Base-by-base conservation (phyloP, 2,797 vertebrate species). In the Darevskia nairensis region DNA sequence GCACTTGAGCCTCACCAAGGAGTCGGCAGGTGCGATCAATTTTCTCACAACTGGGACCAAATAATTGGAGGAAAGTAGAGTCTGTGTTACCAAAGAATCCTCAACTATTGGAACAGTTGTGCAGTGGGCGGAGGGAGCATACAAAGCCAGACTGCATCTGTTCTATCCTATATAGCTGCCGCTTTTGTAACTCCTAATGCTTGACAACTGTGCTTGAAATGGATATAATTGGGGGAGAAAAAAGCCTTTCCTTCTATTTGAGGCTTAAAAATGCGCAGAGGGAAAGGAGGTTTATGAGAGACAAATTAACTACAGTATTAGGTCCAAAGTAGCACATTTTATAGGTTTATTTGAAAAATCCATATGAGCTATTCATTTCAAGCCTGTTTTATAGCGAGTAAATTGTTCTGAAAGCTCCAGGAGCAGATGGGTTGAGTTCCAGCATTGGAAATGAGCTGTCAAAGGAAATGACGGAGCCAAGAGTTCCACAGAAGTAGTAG, bases 281-380 rank as follows among this genome's bases (percentile, higher is more conserved):
- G 75, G 32, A 71, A 84, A 59, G 64, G 32, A 81, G 39, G n/a
- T 88, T 78, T 88, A 78, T 35, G 55, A 75, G 86, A 76, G 80
- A 82, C 71, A 75, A 87, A 84, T 88, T 78, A 88, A 32, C 61
- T 78, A 55, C 69, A 84, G 27, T 41, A 59, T 84, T 84, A 32
- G 44, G 46, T 29, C 74, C 64, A 71, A 82, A 84, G 75, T 59
- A 77, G 64, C 64, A 78, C 17, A 39, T 78, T 84, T 75, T 87
- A 87, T 82, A 76, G 86, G 21, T 82, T 82, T 82, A 76, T 87
- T 87, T 87, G 71, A 82, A 82, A 81, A 84, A 83, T 84, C 75
- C 81, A 71, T 23, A 78, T 61, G 46, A 88, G 39, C 72, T n/a
- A 55, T 78, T 84, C 41, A n/a, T 69, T 84, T 55, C 69, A 66